Evolutionary conservation across 2,113 vertebrate species (phyloP).

Genomic region (Martes martes): DNA sequence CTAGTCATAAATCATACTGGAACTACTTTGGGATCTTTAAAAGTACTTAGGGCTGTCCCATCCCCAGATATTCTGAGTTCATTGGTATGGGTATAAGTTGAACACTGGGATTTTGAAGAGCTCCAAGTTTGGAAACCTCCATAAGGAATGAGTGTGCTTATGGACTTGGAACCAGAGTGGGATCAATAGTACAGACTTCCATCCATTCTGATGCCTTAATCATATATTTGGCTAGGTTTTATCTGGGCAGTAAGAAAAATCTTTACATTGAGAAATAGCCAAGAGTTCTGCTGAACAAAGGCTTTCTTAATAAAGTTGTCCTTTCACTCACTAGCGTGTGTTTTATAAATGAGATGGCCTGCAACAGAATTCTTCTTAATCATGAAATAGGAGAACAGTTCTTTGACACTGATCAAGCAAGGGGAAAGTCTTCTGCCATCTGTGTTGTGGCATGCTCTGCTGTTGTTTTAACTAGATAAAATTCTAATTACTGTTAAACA

Average conservation of each 20-base stretch:
- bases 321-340: neutral
- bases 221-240: constrained; percentile 43
- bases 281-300: constrained; percentile 30
- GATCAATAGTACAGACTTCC: neutral
- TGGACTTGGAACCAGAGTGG: constrained; percentile 26
- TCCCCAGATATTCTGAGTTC: neutral
- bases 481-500: constrained; percentile 62
- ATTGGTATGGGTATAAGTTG: neutral
- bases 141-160: constrained; percentile 13
- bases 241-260: constrained; percentile 14
- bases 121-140: neutral
- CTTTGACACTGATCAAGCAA: constrained; percentile 52
- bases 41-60: neutral
- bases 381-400: constrained; percentile 46
- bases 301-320: neutral
- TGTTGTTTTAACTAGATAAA: constrained; percentile 70
- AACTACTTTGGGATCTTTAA: neutral
- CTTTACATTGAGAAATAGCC: constrained; percentile 32
- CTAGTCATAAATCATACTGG: neutral
- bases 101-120: neutral
- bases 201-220: constrained; percentile 31
- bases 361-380: constrained; percentile 39
- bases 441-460: constrained; percentile 58
- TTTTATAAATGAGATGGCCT: constrained; percentile 31
- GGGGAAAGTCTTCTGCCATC: constrained; percentile 59